Base-by-base conservation (phyloP, 2,113 vertebrate species). In the Carlito syrichta region DNA sequence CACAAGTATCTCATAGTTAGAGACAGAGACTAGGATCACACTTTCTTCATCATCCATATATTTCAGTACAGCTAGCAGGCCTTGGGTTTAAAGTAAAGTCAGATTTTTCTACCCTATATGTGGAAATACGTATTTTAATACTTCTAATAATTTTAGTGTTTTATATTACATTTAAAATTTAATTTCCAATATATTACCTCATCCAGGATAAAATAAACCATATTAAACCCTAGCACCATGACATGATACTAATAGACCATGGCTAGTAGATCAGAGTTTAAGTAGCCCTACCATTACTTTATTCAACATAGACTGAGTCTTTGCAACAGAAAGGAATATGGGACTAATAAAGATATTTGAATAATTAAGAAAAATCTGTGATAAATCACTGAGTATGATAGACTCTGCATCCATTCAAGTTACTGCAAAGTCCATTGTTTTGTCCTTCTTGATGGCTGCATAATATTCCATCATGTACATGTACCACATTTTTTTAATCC, bases 171-270 rank as follows among this genome's bases (percentile, higher is more conserved):
- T 90, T 96, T 3, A 86, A 96, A 90, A n/a, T 50, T 76, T 94
- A 88, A 71, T 84, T 95, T 97, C 82, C n/a, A 96, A 90, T 66
- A 45, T 56, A 90, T 56, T 79, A 40, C 19, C 83, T 81, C 30
- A 88, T 40, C 48, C 22, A 73, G 50, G 20, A 89, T 91, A 54
- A 52, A 48, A 66, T 91, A 95, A 96, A 40, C 50, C 30, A 60
- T 63, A 93, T 77, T 96, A 91, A 96, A 54, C 38, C 48, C 22
- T 71, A 86, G 23, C 14, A 54, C 13, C 63, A 87, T 35, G 40
- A 68, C 45, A 9, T 88, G 32, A 68, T 82, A 13, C 25, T 89
- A 94, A 86, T n/a, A 48, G 23, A 27, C 88, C 85, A 58, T 87
- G 81, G 54, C 22, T 96, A 88, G 94, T 73, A 30, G 43, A 50